Evolutionary conservation across 2,797 vertebrate genomes (phyloP).

Genomic region (Xenops minutus): DNA sequence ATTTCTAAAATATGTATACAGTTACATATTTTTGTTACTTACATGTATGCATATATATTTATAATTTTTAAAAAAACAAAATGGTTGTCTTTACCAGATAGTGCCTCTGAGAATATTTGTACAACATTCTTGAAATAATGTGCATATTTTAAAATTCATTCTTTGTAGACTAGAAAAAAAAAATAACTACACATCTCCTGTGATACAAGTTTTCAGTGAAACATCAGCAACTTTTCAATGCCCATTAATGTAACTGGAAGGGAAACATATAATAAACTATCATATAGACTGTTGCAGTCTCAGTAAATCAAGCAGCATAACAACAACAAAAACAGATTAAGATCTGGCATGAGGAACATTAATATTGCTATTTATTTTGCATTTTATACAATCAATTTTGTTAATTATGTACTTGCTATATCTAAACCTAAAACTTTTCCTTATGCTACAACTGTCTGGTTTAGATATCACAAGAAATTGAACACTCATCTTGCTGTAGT

Average conservation of each 20-base stretch:
- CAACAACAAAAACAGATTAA: not conserved
- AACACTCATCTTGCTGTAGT: not conserved
- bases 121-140: not conserved
- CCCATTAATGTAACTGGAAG: not conserved
- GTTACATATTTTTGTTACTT: not conserved
- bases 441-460: not conserved
- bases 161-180: not conserved
- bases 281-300: not conserved
- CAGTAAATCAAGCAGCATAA: not conserved
- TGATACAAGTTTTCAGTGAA: not conserved
- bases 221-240: not conserved
- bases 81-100: not conserved
- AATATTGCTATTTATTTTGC: not conserved
- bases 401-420: not conserved
- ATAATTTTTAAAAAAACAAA: not conserved
- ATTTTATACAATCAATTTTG: not conserved
- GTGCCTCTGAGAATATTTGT: not conserved
- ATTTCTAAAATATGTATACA: not conserved
- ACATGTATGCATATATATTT: not conserved
- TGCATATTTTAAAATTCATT: not conserved
- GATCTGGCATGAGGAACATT: not conserved
- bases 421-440: not conserved
- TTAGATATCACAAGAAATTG: not conserved
- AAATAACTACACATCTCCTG: not conserved
- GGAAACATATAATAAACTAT: not conserved